These are phyloP conservation scores for Eupithecia dodoneata DNA, from an alignment of 2,888 invertebrate genomes.

Conservation along the genomic window DNA sequence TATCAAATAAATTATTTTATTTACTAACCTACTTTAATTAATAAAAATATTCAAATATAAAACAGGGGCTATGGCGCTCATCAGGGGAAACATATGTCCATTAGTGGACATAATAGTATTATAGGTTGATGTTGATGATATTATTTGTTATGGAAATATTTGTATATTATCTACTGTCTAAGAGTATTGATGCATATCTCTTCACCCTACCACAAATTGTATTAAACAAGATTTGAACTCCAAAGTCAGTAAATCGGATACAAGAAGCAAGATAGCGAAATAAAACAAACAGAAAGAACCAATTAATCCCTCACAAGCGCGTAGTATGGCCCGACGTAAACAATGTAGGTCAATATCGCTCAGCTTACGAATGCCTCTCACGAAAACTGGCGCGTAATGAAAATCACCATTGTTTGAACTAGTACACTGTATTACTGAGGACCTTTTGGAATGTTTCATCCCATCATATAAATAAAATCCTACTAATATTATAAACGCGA, in stretches of 20 bases:
- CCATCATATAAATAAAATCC: not conserved
- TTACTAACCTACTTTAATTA: too few species aligned
- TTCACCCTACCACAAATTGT: too few species aligned
- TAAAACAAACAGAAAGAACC: constrained; percentile 3
- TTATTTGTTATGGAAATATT: too few species aligned
- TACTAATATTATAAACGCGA: too few species aligned
- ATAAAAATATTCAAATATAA: too few species aligned
- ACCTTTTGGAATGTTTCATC: not conserved
- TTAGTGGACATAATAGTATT: too few species aligned
- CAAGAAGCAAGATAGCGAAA: constrained; percentile 6
- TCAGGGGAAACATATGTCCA: too few species aligned
- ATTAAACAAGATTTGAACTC: not conserved
- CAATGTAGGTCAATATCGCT: constrained; percentile 40
- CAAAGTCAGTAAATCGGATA: not conserved
- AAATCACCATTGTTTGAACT: constrained; percentile 35
- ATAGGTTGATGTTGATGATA: too few species aligned
- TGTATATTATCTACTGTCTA: too few species aligned
- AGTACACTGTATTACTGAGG: not conserved
- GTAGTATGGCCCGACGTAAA: constrained; percentile 28
- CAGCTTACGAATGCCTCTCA: constrained; percentile 39
- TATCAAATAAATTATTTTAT: too few species aligned
- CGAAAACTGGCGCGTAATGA: constrained; percentile 37
- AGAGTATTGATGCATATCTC: too few species aligned
- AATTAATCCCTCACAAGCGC: constrained; percentile 11
- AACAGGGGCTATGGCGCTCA: too few species aligned